Evolutionary conservation across 92 coral and sea anemone species (phyloP).

Genomic region (Blastomussa wellsi): DNA sequence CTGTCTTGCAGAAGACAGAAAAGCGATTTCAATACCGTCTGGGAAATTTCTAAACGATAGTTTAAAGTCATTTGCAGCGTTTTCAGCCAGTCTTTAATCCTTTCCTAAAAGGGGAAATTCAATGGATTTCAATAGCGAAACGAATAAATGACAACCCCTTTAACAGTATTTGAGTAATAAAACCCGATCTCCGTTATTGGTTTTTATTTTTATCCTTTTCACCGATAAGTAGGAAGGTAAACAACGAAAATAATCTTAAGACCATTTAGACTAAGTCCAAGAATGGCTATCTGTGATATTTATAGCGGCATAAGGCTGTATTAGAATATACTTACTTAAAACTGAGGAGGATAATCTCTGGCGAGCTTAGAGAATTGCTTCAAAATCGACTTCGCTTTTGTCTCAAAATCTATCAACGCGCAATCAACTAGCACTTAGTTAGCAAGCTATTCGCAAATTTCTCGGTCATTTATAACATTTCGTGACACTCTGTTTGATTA

Average conservation of each 20-base stretch:
- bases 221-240: conserved; percentile 34
- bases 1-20: conserved; percentile 9
- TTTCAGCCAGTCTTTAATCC: conserved; percentile 11
- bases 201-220: conserved; percentile 32
- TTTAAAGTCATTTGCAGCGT: conserved; percentile 3
- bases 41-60: conserved; percentile 7
- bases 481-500: conserved; percentile 16
- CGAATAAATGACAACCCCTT: conserved; percentile 11
- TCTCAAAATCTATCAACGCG: conserved; percentile 15
- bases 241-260: conserved; percentile 43
- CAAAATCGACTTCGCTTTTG: conserved; percentile 26
- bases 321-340: conserved; percentile 19
- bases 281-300: conserved; percentile 29
- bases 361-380: conserved; percentile 24
- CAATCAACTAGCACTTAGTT: conserved; percentile 35
- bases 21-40: background rate
- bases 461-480: conserved; percentile 16
- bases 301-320: conserved; percentile 6
- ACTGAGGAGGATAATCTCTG: conserved; percentile 13
- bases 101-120: background rate
- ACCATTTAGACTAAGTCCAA: conserved; percentile 14
- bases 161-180: conserved; percentile 32
- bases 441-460: conserved; percentile 24
- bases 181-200: conserved; percentile 22
- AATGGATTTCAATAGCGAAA: conserved; percentile 20